phyloP scores from a whole-genome alignment of 2,888 invertebrate species.

The Stenodera caucasica region DNA sequence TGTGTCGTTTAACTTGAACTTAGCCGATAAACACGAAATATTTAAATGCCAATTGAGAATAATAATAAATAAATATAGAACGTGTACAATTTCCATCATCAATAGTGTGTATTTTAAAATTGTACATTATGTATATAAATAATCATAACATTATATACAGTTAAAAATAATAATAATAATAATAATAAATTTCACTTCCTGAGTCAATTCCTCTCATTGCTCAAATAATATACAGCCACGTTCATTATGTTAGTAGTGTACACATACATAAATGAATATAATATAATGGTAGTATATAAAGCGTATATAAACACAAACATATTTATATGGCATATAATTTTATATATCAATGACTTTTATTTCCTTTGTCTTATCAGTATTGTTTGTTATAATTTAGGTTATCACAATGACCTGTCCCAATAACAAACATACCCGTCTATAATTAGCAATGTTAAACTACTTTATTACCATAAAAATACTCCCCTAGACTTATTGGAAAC shows the following conservation, averaged over 20 bases:
- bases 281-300: neutral
- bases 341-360: slow-evolving; percentile 21
- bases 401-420: slow-evolving; percentile 31
- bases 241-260: slow-evolving; percentile 29
- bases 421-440: slow-evolving; percentile 17
- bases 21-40: slow-evolving; percentile 25
- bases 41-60: slow-evolving; percentile 15
- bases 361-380: slow-evolving; percentile 26
- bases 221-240: slow-evolving; percentile 2
- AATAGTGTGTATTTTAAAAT: neutral
- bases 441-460: slow-evolving; percentile 3
- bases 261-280: neutral
- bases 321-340: neutral
- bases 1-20: slow-evolving; percentile 33
- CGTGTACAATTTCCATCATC: neutral
- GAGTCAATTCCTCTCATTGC: neutral
- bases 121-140: slow-evolving; percentile 16
- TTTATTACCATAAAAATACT: neutral
- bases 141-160: slow-evolving; percentile 8
- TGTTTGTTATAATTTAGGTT: slow-evolving; percentile 31
- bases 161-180: slow-evolving; percentile 16
- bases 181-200: slow-evolving; percentile 20
- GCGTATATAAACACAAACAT: neutral
- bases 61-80: slow-evolving; percentile 20
- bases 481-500: too few relatives aligned